A percentile compares a stretch with the other conserved stretches of the same genome.
Conservation (phyloP, 2,797 vertebrate genomes). For the Fistularia commersonii region DNA sequence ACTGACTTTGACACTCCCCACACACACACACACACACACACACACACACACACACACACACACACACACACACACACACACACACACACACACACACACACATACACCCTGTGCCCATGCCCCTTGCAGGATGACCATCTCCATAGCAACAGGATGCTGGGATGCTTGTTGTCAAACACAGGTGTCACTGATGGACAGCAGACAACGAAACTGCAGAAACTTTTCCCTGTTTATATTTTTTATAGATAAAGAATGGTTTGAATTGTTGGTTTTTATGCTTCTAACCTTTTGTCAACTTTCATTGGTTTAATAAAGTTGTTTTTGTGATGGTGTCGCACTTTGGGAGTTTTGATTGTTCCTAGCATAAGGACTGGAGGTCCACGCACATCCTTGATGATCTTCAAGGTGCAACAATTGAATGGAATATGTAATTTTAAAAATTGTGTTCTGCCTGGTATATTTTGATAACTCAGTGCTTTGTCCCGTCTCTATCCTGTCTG, state of each 20-base stretch:
- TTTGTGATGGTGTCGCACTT: not conserved
- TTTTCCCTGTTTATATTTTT: conserved; percentile 35
- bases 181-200: too few species aligned
- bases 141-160: conserved; percentile 7
- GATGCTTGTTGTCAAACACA: not conserved
- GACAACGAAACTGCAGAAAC: not conserved
- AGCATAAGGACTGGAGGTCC: too few species aligned
- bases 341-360: too few species aligned
- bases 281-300: conserved; percentile 12
- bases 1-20: conserved; percentile 68
- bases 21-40: too few species aligned
- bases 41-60: too few species aligned
- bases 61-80: too few species aligned
- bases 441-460: not conserved
- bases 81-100: too few species aligned
- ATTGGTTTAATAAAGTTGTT: conserved; percentile 40
- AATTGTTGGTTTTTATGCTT: conserved; percentile 30
- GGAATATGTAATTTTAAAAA: not conserved
- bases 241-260: conserved; percentile 35
- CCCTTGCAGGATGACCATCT: not conserved
- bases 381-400: too few species aligned
- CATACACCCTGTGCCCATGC: not conserved
- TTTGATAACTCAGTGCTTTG: not conserved
- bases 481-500: not conserved
- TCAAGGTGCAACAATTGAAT: too few species aligned